Evolutionary conservation across 2,888 invertebrate genomes (phyloP), one percentile per base, ranked within the genome.

Genomic region (Ctena decussata): DNA sequence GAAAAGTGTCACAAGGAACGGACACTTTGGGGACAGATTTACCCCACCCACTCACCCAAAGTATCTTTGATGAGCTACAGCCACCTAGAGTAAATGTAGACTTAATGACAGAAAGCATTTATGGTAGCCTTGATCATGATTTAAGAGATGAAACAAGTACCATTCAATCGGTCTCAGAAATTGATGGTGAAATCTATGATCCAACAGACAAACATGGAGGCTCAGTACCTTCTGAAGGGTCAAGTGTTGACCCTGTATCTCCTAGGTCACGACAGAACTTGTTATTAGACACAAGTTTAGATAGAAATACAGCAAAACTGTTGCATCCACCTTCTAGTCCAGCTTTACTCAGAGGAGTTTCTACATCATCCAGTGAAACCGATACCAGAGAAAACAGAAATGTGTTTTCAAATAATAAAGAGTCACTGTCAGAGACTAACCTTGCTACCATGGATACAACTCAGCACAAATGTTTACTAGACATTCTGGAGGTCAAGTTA

Each of bases 401-500:
- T 18, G 76, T 76, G 8, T 80, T 80, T 53, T 44, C 73, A 2
- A 70, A 76, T 46, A 44, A 18, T 27, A 73, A 44, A 12, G 39
- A 35, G 8, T 30, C 35, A n/a, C 44, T 15, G 21, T 46, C 35
- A 35, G 71, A n/a, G n/a, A 30, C 70, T 39, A 24, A 11, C 76
- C 44, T 3, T 37, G 76, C 70, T 46, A 46, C 82, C 37, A 46
- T 76, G 70, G 72, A 76, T 27, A 72, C 78, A 0, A 53, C 24
- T 24, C n/a, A 86, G 41, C 91, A 94, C 72, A 79, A 82, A 32
- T 97, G 97, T 94, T 94, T 97, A 84, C 95, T 98, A 87, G 98
- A 98, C 94, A 97, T 97, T 76, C 97, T 98, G 96, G 96, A 96
- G n/a, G 96, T 98, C 41, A 97, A 97, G 80, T 96, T 98, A 87